Evolutionary conservation across 2,797 vertebrate genomes (phyloP).

Genomic region (Paratrypauchen microcephalus): DNA sequence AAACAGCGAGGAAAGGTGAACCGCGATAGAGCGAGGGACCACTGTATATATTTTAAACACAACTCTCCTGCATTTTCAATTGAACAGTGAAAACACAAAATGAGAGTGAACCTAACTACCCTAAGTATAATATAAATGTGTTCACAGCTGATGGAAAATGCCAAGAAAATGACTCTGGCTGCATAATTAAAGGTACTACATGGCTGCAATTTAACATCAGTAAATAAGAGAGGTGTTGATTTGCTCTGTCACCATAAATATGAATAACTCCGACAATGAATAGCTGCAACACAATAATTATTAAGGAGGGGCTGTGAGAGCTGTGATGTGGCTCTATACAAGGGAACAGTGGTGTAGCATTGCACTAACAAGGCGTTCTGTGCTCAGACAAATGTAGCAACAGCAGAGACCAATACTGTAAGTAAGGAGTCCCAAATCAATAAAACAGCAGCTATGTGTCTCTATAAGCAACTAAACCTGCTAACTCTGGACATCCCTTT

Average conservation of each 20-base stretch:
- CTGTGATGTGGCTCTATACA: not conserved
- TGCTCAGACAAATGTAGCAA: not conserved
- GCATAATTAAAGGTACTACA: conserved; percentile 33
- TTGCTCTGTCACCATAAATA: conserved; percentile 38
- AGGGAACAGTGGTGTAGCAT: not conserved
- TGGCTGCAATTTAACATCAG: conserved; percentile 37
- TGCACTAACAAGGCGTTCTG: conserved; percentile 9
- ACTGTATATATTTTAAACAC: no score
- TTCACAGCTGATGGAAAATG: conserved; percentile 10
- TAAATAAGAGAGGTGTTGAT: conserved; percentile 38
- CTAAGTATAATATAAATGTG: conserved; percentile 5
- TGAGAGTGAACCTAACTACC: no score
- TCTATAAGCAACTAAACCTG: conserved; percentile 10
- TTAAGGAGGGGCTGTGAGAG: not conserved
- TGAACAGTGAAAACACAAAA: no score
- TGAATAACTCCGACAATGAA: conserved; percentile 38
- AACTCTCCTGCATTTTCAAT: no score
- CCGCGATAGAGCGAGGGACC: no score
- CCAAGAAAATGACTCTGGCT: conserved; percentile 22
- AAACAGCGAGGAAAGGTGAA: no score
- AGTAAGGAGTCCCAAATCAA: conserved; percentile 3
- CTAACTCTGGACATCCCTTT: not conserved
- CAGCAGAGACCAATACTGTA: conserved; percentile 8
- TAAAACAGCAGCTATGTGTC: conserved; percentile 10
- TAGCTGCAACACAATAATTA: conserved; percentile 8